Base-by-base conservation (phyloP, 1,140 invertebrate species). In the Platyscapa corneri region DNA sequence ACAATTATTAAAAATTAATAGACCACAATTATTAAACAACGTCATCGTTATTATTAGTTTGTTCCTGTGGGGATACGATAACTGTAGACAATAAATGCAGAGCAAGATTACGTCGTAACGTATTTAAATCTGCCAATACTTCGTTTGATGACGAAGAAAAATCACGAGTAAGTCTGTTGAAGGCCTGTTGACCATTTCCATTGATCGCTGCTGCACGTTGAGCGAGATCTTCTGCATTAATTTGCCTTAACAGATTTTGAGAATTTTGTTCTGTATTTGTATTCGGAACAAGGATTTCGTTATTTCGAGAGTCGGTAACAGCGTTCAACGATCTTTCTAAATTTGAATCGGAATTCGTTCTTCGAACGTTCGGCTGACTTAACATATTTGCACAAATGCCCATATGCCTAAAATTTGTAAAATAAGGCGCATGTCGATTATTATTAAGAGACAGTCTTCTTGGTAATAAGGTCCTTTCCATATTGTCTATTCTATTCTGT, bases 371-470 rank as follows among this genome's bases (percentile, higher is more conserved):
- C 30, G 79, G 32, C 64, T 82, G 65, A 86, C 81, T 81, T 32
- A 70, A 60, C 30, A 78, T 32, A 67, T 42, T 85, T 72, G 80
- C 39, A 49, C 49, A 65, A 30, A 60, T 18, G 7, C 75, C 79
- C 32, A 53, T 30, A 3, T 72, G 37, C 8, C 87, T 86, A 12
- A 84, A 56, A 88, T 89, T 88, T n/a, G 88, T 56, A 18, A 82
- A 76, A 67, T 90, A 91, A 16, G 90, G 89, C 10, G 80, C 65
- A 34, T 91, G 87, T 75, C 90, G 85, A 79, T 88, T 88, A 53
- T 88, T 86, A 30, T 42, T 34, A 23, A 85, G 84, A 12, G 86
- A 87, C 14, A 86, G 46, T 87, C 87, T 87, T 77, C 88, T 86
- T 0, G 86, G 79, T 32, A 88, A 64, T 82, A 76, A 83, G 80